These are phyloP conservation scores for Xanthia togata DNA, from an alignment of 2,888 invertebrate genomes.

Conservation along the genomic window DNA sequence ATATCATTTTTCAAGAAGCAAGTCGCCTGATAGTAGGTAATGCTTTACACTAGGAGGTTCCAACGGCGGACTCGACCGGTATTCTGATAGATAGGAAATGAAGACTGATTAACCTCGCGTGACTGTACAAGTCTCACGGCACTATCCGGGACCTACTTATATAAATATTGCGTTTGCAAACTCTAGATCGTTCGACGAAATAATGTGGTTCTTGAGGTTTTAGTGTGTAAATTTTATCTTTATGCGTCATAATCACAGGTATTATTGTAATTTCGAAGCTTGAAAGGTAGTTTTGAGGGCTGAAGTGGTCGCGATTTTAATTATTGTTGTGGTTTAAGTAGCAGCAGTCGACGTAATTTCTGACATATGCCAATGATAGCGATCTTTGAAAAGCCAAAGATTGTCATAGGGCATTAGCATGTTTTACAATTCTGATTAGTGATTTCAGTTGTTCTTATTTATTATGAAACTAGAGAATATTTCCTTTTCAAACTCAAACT, in stretches of 20 bases:
- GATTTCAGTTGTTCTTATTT: not conserved
- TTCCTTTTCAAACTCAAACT: not conserved
- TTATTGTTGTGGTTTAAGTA: not conserved
- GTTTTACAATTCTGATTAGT: not conserved
- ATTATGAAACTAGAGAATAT: not conserved
- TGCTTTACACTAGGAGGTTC: constrained; percentile 82
- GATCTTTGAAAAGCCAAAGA: not conserved
- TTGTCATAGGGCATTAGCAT: not conserved
- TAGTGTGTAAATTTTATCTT: constrained; percentile 51
- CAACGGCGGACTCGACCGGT: constrained; percentile 76
- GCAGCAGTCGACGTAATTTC: not conserved
- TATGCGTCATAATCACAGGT: constrained; percentile 47
- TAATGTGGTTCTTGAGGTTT: constrained; percentile 30
- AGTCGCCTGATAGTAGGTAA: constrained; percentile 87
- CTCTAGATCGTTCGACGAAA: constrained; percentile 50
- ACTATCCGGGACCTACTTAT: constrained; percentile 68
- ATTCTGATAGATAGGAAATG: constrained; percentile 90
- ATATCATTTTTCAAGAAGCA: constrained; percentile 88
- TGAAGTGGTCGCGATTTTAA: not conserved
- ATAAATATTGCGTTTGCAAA: constrained; percentile 76
- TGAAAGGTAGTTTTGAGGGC: not conserved
- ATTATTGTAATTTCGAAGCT: constrained; percentile 39
- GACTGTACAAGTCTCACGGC: constrained; percentile 81
- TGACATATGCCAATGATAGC: not conserved
- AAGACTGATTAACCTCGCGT: constrained; percentile 89